Conservation (phyloP, 2,888 invertebrate species). For the Erannis defoliaria region DNA sequence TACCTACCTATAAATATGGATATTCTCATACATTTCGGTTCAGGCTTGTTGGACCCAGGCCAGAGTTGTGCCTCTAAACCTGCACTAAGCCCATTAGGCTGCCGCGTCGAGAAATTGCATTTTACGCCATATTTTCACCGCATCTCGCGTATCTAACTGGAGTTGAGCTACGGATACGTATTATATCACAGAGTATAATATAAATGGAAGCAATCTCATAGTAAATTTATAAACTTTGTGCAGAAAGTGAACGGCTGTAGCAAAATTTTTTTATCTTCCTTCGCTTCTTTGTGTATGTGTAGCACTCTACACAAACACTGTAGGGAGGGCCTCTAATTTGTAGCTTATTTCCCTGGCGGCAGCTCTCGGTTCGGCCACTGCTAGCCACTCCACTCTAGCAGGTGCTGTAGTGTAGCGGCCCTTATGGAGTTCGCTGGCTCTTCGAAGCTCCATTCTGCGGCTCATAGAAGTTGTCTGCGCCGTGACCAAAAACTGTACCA, state of each 20-base stretch:
- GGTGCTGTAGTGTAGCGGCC: no score
- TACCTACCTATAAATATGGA: neutral
- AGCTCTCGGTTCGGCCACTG: no score
- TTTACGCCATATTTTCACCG: constrained; percentile 51
- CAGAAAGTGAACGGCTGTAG: neutral
- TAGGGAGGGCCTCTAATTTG: no score
- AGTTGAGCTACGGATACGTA: neutral
- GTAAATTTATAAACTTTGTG: neutral
- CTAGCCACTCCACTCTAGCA: no score
- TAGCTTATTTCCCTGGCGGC: no score
- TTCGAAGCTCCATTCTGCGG: no score
- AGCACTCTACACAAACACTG: no score
- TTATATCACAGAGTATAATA: neutral
- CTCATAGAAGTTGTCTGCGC: no score
- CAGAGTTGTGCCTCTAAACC: constrained; percentile 45
- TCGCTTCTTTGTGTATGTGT: no score
- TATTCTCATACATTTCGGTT: constrained; percentile 13
- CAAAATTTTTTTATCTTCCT: neutral
- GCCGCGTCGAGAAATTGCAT: constrained; percentile 57
- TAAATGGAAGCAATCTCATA: neutral
- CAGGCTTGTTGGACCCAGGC: constrained; percentile 47
- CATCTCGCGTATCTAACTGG: constrained; percentile 31
- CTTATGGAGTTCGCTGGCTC: no score
- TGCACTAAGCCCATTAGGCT: constrained; percentile 59
- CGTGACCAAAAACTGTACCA: no score